phyloP scores from a whole-genome alignment of 2,113 vertebrate species.

The Shinisaurus crocodilurus region DNA sequence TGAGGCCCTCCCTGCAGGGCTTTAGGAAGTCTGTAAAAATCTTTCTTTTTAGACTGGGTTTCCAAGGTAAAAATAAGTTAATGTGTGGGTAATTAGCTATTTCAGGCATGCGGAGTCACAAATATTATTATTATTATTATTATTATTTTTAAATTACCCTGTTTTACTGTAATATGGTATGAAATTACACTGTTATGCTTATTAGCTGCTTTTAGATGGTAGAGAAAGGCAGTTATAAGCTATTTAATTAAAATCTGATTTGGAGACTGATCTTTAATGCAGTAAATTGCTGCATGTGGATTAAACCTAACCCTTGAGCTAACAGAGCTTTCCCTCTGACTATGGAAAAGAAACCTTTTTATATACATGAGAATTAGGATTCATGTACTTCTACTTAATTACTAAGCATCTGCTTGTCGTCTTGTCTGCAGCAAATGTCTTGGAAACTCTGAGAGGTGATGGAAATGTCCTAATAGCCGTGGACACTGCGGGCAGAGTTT shows the following conservation, averaged over 20 bases:
- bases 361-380: constrained; percentile 18
- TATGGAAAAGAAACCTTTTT: rapidly evolving
- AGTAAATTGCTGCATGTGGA: background rate
- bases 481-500: constrained; percentile 95
- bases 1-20: background rate
- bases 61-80: background rate
- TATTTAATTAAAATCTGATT: background rate
- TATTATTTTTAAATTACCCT: background rate
- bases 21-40: background rate
- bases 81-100: background rate
- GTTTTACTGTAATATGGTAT: background rate
- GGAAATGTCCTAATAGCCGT: constrained; percentile 95
- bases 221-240: background rate
- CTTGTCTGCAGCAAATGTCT: constrained; percentile 87
- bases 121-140: too few relatives aligned
- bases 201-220: background rate
- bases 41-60: background rate
- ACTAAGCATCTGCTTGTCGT: constrained; percentile 37
- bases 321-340: background rate
- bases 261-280: background rate
- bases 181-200: background rate
- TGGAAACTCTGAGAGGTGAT: constrained; percentile 95
- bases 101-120: background rate
- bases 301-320: background rate
- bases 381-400: background rate